Base-by-base conservation (phyloP, 1,140 invertebrate genomes). In the Trichomalopsis sarcophagae region DNA sequence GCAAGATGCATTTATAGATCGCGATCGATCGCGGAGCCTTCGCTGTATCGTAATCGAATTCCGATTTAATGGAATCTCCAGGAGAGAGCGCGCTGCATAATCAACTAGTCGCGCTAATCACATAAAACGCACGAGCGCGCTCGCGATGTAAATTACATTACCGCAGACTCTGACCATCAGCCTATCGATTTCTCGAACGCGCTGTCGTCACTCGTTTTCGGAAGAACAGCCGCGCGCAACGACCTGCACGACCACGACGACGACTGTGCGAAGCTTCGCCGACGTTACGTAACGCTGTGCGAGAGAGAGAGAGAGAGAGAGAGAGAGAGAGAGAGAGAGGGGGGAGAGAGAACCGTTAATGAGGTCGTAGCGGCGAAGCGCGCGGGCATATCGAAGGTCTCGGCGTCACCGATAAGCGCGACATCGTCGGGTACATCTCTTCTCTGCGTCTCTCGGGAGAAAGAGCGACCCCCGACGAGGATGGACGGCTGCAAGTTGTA, bases 381-480 rank as follows among this genome's bases (percentile, higher is more conserved):
- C 21, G 2, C 21, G 9, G 17, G n/a, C 40, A 40, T 62, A 75
- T 75, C 81, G 81, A 82, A 82, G 81, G 81, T 82, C 81, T 82
- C 71, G 81, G 75, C 82, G 23, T 1, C 81, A 30, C 3, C 40
- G 82, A 84, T 84, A 78, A 78, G 50, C 55, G 66, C 36, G 75
- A 66, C 79, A 84, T 84, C 75, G 62, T 11, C 17, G 13, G 66
- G n/a, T 71, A 62, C 55, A 62, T 62, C 55, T 62, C 17, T 21
- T 62, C 55, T 62, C 55, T 55, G 50, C 14, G 1, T 62, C 55
- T 62, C 47, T 50, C 47, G 2, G n/a, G 66, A 69, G 66, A 69
- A 69, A 69, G 66, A 69, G 5, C 3, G 68, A 33, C 21, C 6
- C 0, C 27, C 27, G 23, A 30, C n/a, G 30, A 21, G 5, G 27